phyloP scores from a whole-genome alignment of 2,113 vertebrate species.

The Pseudorasbora parva region DNA sequence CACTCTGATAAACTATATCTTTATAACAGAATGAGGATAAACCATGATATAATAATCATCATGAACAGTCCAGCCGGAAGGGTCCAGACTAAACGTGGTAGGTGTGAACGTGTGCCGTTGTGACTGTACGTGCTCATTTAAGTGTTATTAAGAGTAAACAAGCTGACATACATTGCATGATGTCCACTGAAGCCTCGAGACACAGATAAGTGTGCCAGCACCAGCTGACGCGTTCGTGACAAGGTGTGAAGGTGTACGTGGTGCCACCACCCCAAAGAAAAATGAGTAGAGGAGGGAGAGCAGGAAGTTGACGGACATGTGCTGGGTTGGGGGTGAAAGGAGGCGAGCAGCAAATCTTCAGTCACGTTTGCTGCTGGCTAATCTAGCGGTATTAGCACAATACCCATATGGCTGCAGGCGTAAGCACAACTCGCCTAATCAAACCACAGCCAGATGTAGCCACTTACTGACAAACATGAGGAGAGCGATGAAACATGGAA shows the following conservation, averaged over 20 bases:
- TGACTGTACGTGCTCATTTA: neutral
- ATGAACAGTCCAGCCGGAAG: neutral
- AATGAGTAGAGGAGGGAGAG: neutral
- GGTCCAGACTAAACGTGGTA: neutral
- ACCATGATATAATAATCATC: neutral
- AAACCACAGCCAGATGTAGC: constrained; percentile 9
- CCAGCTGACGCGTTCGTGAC: neutral
- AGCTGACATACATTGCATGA: neutral
- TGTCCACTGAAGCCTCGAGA: neutral
- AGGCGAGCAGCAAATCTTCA: neutral
- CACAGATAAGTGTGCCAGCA: neutral
- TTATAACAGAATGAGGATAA: neutral
- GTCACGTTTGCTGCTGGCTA: constrained; percentile 71
- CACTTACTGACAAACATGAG: constrained; percentile 13
- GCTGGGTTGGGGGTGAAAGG: neutral
- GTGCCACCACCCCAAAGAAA: neutral
- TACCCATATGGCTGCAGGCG: constrained; percentile 64
- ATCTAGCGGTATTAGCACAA: constrained; percentile 67
- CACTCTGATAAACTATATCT: no score
- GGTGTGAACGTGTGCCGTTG: neutral
- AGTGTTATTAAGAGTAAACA: neutral
- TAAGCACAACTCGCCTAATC: constrained; percentile 38
- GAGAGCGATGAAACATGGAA: constrained; percentile 19
- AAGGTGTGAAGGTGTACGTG: neutral
- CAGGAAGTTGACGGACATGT: neutral